Evolutionary conservation across 1,140 invertebrate species (phyloP).

Genomic region (Pentalonia nigronervosa): DNA sequence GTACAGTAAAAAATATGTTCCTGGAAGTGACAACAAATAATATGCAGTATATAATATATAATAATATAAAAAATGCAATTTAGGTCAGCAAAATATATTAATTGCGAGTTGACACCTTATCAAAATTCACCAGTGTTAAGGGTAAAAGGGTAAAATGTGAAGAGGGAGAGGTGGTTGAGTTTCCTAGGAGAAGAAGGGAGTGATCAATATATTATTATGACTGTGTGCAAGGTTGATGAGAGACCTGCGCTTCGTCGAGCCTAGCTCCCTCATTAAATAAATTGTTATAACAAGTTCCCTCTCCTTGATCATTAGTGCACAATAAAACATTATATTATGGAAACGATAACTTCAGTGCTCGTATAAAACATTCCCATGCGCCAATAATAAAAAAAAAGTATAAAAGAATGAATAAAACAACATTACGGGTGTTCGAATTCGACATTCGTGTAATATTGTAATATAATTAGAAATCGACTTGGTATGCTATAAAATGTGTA

Average conservation of each 20-base stretch:
- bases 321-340: conserved; percentile 4
- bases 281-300: conserved; percentile 41
- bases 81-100: not conserved
- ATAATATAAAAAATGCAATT: not conserved
- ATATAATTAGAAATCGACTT: not conserved
- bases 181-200: not conserved
- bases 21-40: conserved; percentile 67
- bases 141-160: conserved; percentile 38
- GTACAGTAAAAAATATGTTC: conserved; percentile 89
- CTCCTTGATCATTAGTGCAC: conserved; percentile 1
- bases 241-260: conserved; percentile 20
- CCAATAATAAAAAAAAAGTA: not conserved
- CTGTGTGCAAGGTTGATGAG: conserved; percentile 45
- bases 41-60: not conserved
- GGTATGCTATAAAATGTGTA: not conserved
- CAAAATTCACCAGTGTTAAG: conserved; percentile 15
- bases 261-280: conserved; percentile 39
- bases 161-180: not conserved
- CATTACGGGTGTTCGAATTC: not conserved
- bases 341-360: not conserved
- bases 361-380: not conserved
- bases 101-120: conserved; percentile 11
- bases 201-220: conserved; percentile 47
- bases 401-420: not conserved
- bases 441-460: conserved; percentile 1